A percentile compares a stretch with the other conserved stretches of the same genome.
phyloP scores from a whole-genome alignment of 2,888 invertebrate genomes.

The Limenitis camilla region DNA sequence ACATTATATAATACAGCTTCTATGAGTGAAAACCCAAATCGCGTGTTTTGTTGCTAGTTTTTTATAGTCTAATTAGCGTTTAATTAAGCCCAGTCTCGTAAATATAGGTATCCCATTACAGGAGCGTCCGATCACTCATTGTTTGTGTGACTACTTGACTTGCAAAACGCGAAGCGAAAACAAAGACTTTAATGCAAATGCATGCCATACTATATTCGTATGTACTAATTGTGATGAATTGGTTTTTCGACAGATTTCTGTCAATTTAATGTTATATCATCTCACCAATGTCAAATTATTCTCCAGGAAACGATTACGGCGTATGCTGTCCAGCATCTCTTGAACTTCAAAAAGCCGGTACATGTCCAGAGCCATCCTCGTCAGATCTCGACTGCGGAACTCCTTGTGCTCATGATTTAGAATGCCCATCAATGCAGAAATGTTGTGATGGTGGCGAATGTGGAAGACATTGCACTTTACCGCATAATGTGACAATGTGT shows the following conservation, averaged over 20 bases:
- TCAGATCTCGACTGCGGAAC: constrained; percentile 74
- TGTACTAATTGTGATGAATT: background rate
- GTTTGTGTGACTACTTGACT: constrained; percentile 10
- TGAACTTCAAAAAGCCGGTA: constrained; percentile 84
- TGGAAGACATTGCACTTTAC: constrained; percentile 82
- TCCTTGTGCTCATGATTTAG: constrained; percentile 84
- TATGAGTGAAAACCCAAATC: no score
- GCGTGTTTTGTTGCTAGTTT: no score
- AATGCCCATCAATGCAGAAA: constrained; percentile 87
- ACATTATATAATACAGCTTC: no score
- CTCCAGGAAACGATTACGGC: constrained; percentile 85
- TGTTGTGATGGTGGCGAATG: constrained; percentile 85
- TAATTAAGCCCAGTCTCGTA: no score
- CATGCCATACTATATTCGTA: background rate
- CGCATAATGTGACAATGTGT: constrained; percentile 85
- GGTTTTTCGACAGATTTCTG: background rate
- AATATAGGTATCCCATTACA: background rate
- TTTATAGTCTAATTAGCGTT: no score
- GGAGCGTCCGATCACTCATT: constrained; percentile 22
- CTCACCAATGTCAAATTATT: background rate
- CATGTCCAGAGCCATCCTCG: constrained; percentile 77
- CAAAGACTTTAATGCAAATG: constrained; percentile 13
- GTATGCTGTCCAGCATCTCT: constrained; percentile 89
- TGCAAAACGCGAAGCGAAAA: constrained; percentile 2
- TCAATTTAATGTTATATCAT: background rate